These are phyloP conservation scores for Orientallactaga bullata DNA, from an alignment of 2,113 vertebrate genomes.

Conservation along the genomic window DNA sequence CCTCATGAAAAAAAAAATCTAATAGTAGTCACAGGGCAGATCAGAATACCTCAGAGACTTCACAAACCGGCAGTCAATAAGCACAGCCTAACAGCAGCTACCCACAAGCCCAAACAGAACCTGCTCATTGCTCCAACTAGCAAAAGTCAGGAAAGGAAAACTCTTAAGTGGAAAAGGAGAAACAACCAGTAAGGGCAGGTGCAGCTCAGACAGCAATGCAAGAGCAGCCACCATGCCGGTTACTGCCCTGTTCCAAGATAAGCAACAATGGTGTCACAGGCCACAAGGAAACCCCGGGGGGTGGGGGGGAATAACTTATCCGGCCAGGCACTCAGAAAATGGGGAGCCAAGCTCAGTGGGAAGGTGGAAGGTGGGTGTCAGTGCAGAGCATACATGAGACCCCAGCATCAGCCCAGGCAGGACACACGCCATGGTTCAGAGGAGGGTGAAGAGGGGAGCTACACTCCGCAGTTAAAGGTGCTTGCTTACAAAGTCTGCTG, in stretches of 20 bases:
- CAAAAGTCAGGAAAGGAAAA: neutral
- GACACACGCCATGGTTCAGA: neutral
- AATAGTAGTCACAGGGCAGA: too few relatives aligned
- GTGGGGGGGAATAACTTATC: fast-evolving
- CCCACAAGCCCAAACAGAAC: neutral
- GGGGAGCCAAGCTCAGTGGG: fast-evolving
- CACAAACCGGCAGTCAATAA: fast-evolving
- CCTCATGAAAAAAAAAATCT: too few relatives aligned
- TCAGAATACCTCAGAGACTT: neutral
- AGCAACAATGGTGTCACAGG: neutral
- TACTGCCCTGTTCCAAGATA: fast-evolving
- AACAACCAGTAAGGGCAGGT: fast-evolving
- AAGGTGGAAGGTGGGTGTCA: neutral
- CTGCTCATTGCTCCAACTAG: fast-evolving
- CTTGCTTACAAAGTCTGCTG: too few relatives aligned
- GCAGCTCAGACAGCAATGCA: fast-evolving
- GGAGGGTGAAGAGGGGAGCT: too few relatives aligned
- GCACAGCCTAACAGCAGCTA: fast-evolving
- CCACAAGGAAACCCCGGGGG: neutral
- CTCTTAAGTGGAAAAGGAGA: neutral
- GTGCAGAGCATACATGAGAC: neutral
- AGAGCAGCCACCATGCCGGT: fast-evolving
- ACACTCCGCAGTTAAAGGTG: too few relatives aligned
- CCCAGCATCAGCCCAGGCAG: fast-evolving
- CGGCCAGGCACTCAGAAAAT: neutral